Conservation (phyloP, 2,113 vertebrate genomes). For the Tympanuchus pallidicinctus region DNA sequence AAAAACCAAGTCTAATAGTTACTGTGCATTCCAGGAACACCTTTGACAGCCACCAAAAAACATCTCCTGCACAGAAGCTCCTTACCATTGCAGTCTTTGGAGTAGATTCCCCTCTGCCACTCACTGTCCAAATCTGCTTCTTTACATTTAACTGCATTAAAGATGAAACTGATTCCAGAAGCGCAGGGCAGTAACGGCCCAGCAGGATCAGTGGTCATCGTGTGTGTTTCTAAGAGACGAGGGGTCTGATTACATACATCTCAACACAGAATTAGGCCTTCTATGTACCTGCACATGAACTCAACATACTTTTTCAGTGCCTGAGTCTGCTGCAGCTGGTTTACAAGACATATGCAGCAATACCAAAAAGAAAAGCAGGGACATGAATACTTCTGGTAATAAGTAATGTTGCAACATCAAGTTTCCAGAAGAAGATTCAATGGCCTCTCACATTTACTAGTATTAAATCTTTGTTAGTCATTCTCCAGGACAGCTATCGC, state of each 20-base stretch:
- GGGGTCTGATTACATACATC: neutral
- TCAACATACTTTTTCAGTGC: neutral
- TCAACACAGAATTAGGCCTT: neutral
- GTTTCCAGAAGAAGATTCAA: neutral
- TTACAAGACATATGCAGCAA: neutral
- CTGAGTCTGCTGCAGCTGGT: neutral
- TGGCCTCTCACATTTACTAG: neutral
- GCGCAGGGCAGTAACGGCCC: neutral
- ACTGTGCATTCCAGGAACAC: neutral
- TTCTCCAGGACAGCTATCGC: neutral
- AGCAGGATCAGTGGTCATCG: neutral
- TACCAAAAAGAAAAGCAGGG: neutral
- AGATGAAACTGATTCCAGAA: neutral
- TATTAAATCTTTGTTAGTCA: neutral
- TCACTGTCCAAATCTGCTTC: neutral
- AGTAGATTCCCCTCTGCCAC: neutral
- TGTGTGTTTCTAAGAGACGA: neutral
- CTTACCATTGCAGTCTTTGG: neutral
- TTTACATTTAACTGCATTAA: neutral
- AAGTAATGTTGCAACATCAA: neutral
- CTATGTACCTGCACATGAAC: fast-evolving
- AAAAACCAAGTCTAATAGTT: neutral
- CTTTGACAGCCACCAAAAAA: neutral
- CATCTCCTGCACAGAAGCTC: neutral
- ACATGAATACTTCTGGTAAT: too few relatives aligned